Evolutionary conservation across 1,140 invertebrate species (phyloP), one percentile per base, ranked within the genome.

Genomic region (Leucophenga varia): DNA sequence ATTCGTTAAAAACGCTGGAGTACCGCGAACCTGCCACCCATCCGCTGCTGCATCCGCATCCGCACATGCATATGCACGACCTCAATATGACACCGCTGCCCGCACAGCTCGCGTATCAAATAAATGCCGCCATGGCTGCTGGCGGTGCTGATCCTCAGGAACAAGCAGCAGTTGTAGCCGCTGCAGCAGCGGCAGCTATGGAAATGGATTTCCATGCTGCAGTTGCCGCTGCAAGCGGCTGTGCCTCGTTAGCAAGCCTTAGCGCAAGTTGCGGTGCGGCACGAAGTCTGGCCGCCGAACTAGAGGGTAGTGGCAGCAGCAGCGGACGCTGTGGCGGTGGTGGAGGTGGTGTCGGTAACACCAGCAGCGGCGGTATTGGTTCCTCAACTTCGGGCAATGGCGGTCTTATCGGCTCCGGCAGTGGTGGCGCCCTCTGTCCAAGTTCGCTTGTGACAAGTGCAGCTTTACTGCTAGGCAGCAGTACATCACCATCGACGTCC

Each of bases 1-100:
- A 91, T 78, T 89, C 86, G 65, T 81, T 91, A 74, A 89, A 91
- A 79, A 86, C 88, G 56, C 81, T 90, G 67, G 90, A 91, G 81
- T 90, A 87, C 75, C 83, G 88, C 54, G 88, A 90, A 61, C 85
- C 84, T 54, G 76, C 81, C 61, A 20, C 59, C 13, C 54, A 61
- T 38, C 85, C 80, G 58, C 81, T 79, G 55, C 79, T 76, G 46
- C 80, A 75, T 59, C 75, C 52, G 49, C 63, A 67, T 9, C 43
- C 64, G 38, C 56, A 52, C 9, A 45, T 73, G 30, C 37, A 54
- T 41, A 54, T 60, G 12, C 68, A 71, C 41, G 72, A 81, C 51
- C 81, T 79, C n/a, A 70, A 80, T 55, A 80, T 79, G 57, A 38
- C 54, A 49, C 56, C 59, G 54, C 77, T 75, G 54, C 51, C 60